Evolutionary conservation across 2,797 vertebrate genomes (phyloP).

Genomic region (Poecilia picta): DNA sequence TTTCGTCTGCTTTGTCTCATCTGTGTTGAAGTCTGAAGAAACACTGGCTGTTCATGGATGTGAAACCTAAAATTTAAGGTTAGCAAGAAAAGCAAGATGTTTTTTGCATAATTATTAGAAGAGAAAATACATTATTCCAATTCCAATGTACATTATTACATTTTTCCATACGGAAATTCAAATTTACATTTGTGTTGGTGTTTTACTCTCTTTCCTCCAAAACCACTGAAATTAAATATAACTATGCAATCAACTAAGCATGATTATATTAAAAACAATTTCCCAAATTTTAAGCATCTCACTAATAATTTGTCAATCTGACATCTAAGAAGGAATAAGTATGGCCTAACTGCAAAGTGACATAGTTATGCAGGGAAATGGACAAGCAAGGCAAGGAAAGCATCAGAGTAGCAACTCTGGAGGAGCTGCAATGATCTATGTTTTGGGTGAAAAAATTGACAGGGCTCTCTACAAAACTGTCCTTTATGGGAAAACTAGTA

Average conservation of each 20-base stretch:
- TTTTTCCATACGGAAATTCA: neutral
- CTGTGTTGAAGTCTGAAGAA: neutral
- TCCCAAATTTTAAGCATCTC: neutral
- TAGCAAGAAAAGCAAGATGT: neutral
- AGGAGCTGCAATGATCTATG: neutral
- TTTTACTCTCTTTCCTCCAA: neutral
- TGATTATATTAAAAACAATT: neutral
- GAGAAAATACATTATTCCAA: neutral
- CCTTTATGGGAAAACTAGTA: neutral
- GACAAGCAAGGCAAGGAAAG: neutral
- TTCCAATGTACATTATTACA: no score
- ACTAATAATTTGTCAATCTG: neutral
- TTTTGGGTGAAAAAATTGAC: neutral
- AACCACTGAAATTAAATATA: neutral
- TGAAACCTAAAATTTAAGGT: neutral
- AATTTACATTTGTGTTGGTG: neutral
- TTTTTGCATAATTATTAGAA: neutral
- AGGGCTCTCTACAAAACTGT: neutral
- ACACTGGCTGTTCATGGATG: neutral
- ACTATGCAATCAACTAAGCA: neutral
- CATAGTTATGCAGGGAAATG: neutral
- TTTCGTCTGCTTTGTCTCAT: neutral
- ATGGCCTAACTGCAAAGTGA: neutral
- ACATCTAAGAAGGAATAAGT: neutral
- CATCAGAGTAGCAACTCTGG: neutral